phyloP scores from a whole-genome alignment of 2,797 vertebrate genomes.

The Acridotheres tristis region DNA sequence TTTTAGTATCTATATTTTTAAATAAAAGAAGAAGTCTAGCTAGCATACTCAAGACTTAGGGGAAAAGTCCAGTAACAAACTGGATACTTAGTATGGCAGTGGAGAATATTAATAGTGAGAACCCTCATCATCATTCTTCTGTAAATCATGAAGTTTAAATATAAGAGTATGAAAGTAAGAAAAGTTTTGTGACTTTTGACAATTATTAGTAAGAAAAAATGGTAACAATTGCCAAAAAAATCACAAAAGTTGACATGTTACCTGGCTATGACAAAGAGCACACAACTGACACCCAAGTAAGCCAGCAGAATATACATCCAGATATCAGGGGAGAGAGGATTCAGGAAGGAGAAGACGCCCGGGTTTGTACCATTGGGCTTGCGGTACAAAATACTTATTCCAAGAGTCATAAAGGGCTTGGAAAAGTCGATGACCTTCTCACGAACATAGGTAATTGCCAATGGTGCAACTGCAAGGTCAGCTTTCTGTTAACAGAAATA shows the following conservation, averaged over 20 bases:
- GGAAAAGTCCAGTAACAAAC: constrained; percentile 22
- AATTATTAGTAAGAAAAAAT: constrained; percentile 79
- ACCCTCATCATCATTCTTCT: constrained; percentile 34
- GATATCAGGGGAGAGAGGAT: constrained; percentile 99
- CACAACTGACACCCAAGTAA: constrained; percentile 99
- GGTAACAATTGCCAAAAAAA: constrained; percentile 86
- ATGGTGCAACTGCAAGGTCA: constrained; percentile 97
- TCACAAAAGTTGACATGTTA: constrained; percentile 93
- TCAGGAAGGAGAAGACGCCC: constrained; percentile 99
- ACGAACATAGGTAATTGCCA: constrained; percentile 96
- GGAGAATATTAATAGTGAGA: constrained; percentile 33
- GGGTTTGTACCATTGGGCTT: constrained; percentile 99
- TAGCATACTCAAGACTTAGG: background rate
- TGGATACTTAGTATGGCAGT: background rate
- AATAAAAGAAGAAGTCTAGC: background rate
- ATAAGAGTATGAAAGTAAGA: constrained; percentile 64
- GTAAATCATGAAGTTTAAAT: constrained; percentile 51
- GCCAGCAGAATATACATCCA: constrained; percentile 99
- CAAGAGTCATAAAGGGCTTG: constrained; percentile 99
- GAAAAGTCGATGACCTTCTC: constrained; percentile 99
- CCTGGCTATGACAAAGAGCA: constrained; percentile 99
- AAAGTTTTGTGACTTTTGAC: constrained; percentile 84
- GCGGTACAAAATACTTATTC: constrained; percentile 99
- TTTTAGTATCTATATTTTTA: background rate
- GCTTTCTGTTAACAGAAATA: constrained; percentile 94